These are phyloP conservation scores for Cryptus viduatorius DNA, from an alignment of 2,888 invertebrate genomes.

Conservation along the genomic window DNA sequence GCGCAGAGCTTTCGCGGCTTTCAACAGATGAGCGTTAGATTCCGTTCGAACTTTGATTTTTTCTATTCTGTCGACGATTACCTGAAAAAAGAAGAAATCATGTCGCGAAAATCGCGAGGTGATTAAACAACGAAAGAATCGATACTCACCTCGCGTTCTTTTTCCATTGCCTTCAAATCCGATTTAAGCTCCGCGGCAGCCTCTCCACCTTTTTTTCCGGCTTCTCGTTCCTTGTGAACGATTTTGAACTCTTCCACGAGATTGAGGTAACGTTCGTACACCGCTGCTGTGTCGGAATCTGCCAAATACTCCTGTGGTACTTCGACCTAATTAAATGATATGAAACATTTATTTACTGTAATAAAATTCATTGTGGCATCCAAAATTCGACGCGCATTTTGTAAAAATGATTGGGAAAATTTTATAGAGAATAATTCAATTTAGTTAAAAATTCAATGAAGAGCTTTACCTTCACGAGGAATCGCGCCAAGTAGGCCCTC, in stretches of 20 bases:
- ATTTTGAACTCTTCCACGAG: constrained; percentile 93
- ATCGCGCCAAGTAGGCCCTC: constrained; percentile 91
- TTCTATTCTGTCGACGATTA: constrained; percentile 77
- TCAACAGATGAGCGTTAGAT: constrained; percentile 76
- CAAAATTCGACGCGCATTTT: neutral
- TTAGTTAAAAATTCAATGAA: neutral
- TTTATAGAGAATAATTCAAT: neutral
- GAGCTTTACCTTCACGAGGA: constrained; percentile 79
- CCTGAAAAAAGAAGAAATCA: constrained; percentile 57
- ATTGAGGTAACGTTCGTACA: constrained; percentile 90
- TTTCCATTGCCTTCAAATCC: constrained; percentile 94
- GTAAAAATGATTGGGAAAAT: no score
- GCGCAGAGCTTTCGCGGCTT: constrained; percentile 85
- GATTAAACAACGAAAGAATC: neutral
- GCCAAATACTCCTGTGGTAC: constrained; percentile 91
- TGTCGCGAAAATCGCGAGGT: neutral
- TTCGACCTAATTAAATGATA: constrained; percentile 86
- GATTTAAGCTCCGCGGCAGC: constrained; percentile 92
- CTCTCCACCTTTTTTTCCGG: constrained; percentile 86
- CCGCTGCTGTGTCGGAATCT: constrained; percentile 90
- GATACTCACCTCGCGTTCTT: constrained; percentile 87
- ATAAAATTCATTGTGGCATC: neutral
- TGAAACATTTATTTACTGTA: neutral
- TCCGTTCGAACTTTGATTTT: constrained; percentile 79
- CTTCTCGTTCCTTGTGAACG: constrained; percentile 90